Conservation (phyloP, 2,797 vertebrate species). For the Menidia menidia region DNA sequence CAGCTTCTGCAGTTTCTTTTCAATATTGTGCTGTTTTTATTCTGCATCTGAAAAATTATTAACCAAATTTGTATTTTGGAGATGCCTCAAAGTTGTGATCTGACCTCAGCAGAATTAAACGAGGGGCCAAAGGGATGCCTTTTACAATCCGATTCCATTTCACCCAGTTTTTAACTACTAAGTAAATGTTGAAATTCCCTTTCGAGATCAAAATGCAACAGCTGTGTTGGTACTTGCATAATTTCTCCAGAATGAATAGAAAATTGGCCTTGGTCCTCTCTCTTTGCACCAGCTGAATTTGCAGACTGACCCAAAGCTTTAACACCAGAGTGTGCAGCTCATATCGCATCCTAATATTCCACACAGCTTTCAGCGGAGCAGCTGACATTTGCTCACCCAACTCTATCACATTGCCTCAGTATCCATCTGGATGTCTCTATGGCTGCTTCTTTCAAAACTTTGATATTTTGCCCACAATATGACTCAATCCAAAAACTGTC, state of each 20-base stretch:
- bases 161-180: too few relatives aligned
- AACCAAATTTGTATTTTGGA: too few relatives aligned
- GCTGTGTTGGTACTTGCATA: neutral
- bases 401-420: constrained; percentile 31
- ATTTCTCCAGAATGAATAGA: constrained; percentile 12
- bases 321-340: constrained; percentile 45
- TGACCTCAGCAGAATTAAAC: too few relatives aligned
- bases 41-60: too few relatives aligned
- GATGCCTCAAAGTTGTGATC: too few relatives aligned
- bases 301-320: constrained; percentile 40
- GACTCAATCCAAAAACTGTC: constrained; percentile 27
- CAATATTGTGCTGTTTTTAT: too few relatives aligned
- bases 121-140: too few relatives aligned
- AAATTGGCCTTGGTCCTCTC: constrained; percentile 36
- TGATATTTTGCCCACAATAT: constrained; percentile 7
- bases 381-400: constrained; percentile 66
- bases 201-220: too few relatives aligned
- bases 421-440: constrained; percentile 4
- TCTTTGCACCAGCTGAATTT: constrained; percentile 49
- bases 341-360: constrained; percentile 46
- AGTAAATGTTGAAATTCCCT: too few relatives aligned
- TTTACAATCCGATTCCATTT: too few relatives aligned
- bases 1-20: too few relatives aligned
- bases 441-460: constrained; percentile 7
- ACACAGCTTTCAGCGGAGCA: constrained; percentile 46